Percentiles rank a stretch among this genome's conserved stretches.
Conservation (phyloP, 2,888 invertebrate genomes). For the Schrankia costaestrigalis region DNA sequence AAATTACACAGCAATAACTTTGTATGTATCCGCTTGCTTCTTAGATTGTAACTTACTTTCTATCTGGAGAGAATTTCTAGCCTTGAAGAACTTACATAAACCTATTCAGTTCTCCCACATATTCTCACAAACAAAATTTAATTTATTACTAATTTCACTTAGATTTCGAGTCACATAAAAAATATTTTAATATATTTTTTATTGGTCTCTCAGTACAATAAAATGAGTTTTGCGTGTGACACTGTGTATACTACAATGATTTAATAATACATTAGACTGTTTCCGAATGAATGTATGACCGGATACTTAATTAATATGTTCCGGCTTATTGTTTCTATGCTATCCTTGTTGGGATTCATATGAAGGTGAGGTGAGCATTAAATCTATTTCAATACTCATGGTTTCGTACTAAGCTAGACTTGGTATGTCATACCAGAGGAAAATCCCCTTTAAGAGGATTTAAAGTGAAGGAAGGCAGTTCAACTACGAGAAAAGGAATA, state of each 20-base stretch:
- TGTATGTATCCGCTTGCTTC: constrained; percentile 14
- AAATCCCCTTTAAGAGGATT: no score
- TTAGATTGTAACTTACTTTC: constrained; percentile 33
- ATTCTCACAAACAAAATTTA: constrained; percentile 3
- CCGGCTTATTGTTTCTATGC: constrained; percentile 37
- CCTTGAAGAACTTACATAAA: constrained; percentile 23
- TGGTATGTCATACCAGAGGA: no score
- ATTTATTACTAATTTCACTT: not conserved
- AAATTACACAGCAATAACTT: constrained; percentile 25
- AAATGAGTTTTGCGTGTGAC: not conserved
- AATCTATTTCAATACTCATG: no score
- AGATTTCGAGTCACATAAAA: no score
- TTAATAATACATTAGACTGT: constrained; percentile 16
- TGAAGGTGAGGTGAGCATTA: constrained; percentile 19
- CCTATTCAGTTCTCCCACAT: constrained; percentile 7
- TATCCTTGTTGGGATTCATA: constrained; percentile 51
- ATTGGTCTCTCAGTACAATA: no score
- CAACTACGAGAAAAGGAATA: no score
- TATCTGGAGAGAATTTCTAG: constrained; percentile 24
- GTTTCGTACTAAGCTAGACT: no score
- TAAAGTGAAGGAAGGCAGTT: no score
- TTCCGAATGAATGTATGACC: constrained; percentile 32
- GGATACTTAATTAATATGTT: constrained; percentile 44
- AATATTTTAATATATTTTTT: no score
- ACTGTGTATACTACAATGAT: constrained; percentile 1